Conservation (phyloP, 2,113 vertebrate genomes). For the Catharus bicknelli region DNA sequence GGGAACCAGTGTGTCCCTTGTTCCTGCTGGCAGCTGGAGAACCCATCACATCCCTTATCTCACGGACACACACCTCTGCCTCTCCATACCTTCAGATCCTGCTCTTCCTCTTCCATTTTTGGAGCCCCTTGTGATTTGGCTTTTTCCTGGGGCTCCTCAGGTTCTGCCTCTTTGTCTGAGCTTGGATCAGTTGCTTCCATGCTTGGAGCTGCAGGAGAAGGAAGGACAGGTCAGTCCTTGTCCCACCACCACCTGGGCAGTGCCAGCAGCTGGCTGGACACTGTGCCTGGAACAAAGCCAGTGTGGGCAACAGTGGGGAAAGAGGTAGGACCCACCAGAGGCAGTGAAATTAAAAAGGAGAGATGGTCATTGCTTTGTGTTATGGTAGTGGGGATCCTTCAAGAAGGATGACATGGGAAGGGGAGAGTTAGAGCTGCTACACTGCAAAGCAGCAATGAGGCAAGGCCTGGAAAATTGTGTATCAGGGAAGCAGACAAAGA, state of each 20-base stretch:
- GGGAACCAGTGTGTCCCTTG: background rate
- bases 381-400: background rate
- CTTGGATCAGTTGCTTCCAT: constrained; percentile 72
- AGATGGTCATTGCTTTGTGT: background rate
- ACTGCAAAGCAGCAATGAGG: background rate
- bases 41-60: background rate
- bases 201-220: constrained; percentile 58
- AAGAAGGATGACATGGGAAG: accelerated
- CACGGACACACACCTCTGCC: accelerated
- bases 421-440: accelerated
- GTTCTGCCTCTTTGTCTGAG: constrained; percentile 80
- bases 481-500: background rate
- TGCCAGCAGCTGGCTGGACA: background rate
- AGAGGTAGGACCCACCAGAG: background rate
- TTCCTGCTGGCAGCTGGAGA: background rate
- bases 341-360: background rate
- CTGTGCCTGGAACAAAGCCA: background rate
- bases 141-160: constrained; percentile 79
- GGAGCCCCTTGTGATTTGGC: constrained; percentile 65
- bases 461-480: accelerated
- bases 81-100: constrained; percentile 85
- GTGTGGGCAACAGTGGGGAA: background rate
- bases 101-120: constrained; percentile 84
- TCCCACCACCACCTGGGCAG: background rate
- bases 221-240: background rate